These are phyloP conservation scores for Drosophila mulleri DNA, from an alignment of 2,888 invertebrate genomes.

Conservation along the genomic window DNA sequence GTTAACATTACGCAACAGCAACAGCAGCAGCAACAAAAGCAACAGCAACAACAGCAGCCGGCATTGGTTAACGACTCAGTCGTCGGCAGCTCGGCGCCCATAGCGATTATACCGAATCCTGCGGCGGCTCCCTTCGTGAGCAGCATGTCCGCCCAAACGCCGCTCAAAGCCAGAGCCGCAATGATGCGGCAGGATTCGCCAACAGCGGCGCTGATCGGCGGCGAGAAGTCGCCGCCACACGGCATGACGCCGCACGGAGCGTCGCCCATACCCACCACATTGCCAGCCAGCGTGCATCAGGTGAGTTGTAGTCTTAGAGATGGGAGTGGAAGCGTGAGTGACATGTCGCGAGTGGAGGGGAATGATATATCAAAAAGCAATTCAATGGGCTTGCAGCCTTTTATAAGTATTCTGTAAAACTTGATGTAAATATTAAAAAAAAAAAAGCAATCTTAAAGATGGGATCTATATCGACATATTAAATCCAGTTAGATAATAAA, in stretches of 20 bases:
- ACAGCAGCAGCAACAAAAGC: slow-evolving; percentile 72
- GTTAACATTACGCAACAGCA: slow-evolving; percentile 81
- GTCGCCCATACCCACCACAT: slow-evolving; percentile 85
- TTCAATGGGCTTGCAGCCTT: too few species aligned
- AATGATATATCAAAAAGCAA: too few species aligned
- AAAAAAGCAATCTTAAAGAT: too few species aligned
- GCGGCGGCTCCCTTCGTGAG: slow-evolving; percentile 79
- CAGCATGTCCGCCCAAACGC: slow-evolving; percentile 80
- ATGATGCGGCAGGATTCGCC: slow-evolving; percentile 83
- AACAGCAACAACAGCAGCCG: slow-evolving; percentile 70
- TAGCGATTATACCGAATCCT: slow-evolving; percentile 73
- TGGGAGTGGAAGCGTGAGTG: neutral
- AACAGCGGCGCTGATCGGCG: slow-evolving; percentile 73
- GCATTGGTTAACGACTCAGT: slow-evolving; percentile 48
- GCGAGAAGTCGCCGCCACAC: slow-evolving; percentile 85
- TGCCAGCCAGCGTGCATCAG: slow-evolving; percentile 85
- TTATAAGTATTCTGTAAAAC: too few species aligned
- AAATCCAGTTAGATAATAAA: too few species aligned
- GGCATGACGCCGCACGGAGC: slow-evolving; percentile 86
- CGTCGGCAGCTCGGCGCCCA: slow-evolving; percentile 63
- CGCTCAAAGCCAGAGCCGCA: slow-evolving; percentile 78
- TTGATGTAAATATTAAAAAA: too few species aligned
- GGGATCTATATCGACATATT: too few species aligned
- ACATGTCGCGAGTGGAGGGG: neutral
- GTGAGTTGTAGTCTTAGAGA: slow-evolving; percentile 55